Evolutionary conservation across 2,888 invertebrate species (phyloP), one percentile per base, ranked within the genome.

Genomic region (Diadegma fenestrale): DNA sequence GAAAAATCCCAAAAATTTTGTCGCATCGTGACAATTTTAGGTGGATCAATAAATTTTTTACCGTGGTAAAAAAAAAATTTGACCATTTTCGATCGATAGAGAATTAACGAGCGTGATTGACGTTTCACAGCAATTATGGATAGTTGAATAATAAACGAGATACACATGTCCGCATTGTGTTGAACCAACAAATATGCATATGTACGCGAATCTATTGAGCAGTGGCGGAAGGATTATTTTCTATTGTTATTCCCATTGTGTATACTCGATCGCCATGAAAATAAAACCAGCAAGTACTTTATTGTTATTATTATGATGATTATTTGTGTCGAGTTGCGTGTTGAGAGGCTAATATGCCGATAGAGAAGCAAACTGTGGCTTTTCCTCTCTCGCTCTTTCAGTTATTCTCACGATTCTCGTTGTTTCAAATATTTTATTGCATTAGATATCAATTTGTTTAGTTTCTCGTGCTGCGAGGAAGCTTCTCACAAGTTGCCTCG

Each of bases 201-300:
- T 6, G 33, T 10, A 22, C 58, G 78, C 33, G 37, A 75, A 43
- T 72, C 72, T 54, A 22, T 48, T 75, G 69, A 68, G 66, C 54
- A 69, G 66, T 66, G 26, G 51, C 69, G 71, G 17, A 58, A 64
- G 41, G 22, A 78, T 77, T 73, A 43, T 73, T 78, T 73, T 43
- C 73, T 78, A 82, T 81, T 75, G 78, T 81, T 82, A 81, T 78
- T 78, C 43, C 78, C 73, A 84, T 78, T 84, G 63, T 73, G 10
- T 10, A 37, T 4, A 68, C 66, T 51, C 66, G 61, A 73, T 73
- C 68, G 63, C 48, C 51, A 81, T 84, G 81, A 81, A 80, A 69
- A 84, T 71, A 64, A 76, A 71, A 58, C 64, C 51, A 37, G 26
- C 54, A 45, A 68, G 58, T 17, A 69, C 45, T 43, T 78, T 71